phyloP scores from a whole-genome alignment of 2,113 vertebrate species.

The Nettapus auritus region DNA sequence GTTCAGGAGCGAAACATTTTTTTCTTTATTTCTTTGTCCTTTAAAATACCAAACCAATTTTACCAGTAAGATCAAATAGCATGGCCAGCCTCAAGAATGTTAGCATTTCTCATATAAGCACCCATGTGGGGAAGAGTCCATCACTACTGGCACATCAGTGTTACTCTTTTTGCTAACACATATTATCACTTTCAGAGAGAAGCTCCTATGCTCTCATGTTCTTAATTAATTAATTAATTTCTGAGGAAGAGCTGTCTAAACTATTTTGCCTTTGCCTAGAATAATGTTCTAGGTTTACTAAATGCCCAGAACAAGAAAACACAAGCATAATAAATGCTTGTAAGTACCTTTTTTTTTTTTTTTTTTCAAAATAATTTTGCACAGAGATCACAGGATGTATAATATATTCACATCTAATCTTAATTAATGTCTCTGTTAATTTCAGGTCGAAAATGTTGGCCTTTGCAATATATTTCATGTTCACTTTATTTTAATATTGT shows the following conservation, averaged over 20 bases:
- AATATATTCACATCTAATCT: not conserved
- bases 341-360: not conserved
- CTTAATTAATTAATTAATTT: not conserved
- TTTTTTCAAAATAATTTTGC: not conserved
- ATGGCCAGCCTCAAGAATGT: not conserved
- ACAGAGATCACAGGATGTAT: not conserved
- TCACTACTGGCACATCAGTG: not conserved
- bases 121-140: not conserved
- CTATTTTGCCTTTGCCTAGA: not conserved
- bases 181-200: not conserved
- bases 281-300: not conserved
- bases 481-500: not conserved
- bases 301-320: too few species aligned
- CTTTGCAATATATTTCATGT: not conserved
- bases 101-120: not conserved
- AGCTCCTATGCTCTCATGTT: not conserved
- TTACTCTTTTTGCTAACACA: not conserved
- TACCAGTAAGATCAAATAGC: not conserved
- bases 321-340: not conserved
- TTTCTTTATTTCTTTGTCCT: not conserved
- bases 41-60: not conserved
- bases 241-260: not conserved
- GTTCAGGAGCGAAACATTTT: not conserved
- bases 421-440: rapidly evolving
- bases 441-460: not conserved